A percentile compares a stretch with the other conserved stretches of the same genome.
Conservation (phyloP, 2,113 vertebrate genomes). For the Phylloscopus trochilus region DNA sequence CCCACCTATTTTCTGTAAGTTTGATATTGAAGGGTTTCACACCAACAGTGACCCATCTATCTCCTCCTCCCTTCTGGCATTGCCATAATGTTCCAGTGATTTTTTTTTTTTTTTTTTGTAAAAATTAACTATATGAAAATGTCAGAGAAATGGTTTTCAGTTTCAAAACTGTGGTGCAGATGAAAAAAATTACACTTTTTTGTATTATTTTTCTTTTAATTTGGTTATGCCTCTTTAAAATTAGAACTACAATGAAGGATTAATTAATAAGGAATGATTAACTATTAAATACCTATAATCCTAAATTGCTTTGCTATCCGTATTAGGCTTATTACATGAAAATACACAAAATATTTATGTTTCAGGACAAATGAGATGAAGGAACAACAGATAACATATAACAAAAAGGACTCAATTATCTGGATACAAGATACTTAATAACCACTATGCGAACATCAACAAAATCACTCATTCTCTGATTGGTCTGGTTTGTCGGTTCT, state of each 20-base stretch:
- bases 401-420: not conserved
- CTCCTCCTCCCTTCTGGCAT: not conserved
- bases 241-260: not conserved
- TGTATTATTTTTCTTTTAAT: not conserved
- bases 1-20: not conserved
- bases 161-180: not conserved
- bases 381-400: not conserved
- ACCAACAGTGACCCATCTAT: not conserved
- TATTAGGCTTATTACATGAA: not conserved
- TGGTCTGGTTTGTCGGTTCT: not conserved
- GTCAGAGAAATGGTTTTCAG: not conserved
- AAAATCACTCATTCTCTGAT: not conserved
- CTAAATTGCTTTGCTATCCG: not conserved
- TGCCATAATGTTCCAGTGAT: not conserved
- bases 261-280: not conserved
- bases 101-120: not conserved
- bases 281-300: not conserved
- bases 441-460: not conserved
- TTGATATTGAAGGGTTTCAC: not conserved
- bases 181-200: not conserved
- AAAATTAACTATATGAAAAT: not conserved
- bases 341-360: not conserved
- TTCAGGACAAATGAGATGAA: not conserved
- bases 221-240: not conserved
- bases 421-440: not conserved